Percentiles rank a stretch among this genome's conserved stretches.
These are phyloP conservation scores for Pimephales promelas DNA, from an alignment of 2,113 vertebrate genomes.

Conservation along the genomic window DNA sequence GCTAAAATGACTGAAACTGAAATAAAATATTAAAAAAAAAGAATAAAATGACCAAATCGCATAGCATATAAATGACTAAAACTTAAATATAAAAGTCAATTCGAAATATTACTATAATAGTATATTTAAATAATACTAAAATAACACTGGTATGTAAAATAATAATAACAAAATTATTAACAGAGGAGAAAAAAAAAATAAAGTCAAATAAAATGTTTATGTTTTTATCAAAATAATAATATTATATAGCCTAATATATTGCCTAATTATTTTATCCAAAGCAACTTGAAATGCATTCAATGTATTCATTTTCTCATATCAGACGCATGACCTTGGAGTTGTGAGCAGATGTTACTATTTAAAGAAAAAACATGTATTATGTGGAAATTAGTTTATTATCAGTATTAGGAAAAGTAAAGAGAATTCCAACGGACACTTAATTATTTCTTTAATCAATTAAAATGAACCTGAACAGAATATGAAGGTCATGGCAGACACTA, in stretches of 20 bases:
- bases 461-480: background rate
- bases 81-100: background rate
- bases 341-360: background rate
- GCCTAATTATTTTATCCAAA: background rate
- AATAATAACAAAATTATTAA: background rate
- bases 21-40: too few relatives aligned
- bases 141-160: background rate
- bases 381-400: background rate
- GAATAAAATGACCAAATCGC: too few relatives aligned
- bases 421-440: background rate
- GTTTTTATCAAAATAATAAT: background rate
- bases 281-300: background rate
- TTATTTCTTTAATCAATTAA: background rate
- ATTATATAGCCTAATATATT: background rate
- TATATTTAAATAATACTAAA: background rate
- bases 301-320: background rate
- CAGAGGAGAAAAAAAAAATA: background rate
- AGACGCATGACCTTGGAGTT: background rate
- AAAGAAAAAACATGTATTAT: background rate
- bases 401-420: background rate
- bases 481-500: background rate
- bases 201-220: background rate
- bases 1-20: too few relatives aligned
- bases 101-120: background rate
- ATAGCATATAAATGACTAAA: too few relatives aligned